Evolutionary conservation across 1,140 invertebrate genomes (phyloP), one percentile per base, ranked within the genome.

Genomic region (Helicoverpa zea): DNA sequence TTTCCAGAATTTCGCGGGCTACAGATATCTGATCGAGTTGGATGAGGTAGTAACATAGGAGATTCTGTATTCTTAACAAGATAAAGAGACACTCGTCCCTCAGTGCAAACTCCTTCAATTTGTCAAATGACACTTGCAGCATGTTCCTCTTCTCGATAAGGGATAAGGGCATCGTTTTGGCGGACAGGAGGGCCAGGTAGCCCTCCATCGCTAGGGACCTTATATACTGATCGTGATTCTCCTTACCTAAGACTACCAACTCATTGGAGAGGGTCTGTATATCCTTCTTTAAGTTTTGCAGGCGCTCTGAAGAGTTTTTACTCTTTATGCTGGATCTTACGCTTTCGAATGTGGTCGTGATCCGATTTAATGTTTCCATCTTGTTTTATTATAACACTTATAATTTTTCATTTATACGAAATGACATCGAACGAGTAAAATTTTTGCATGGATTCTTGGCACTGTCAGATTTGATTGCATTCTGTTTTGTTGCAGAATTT

Each of bases 41-140:
- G n/a, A 94, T 92, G 1, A 94, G 74, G 75, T 92, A 93, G 74
- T 92, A 94, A 73, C 93, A 93, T 13, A 94, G 81, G n/a, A 94
- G 87, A 80, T 94, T 94, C 79, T 94, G 93, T n/a, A 94, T 89
- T 89, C 91, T 91, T 11, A 94, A 83, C 35, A 90, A 84, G 75
- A 94, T 91, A 61, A 93, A 94, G 7, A 94, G 84, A 47, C 91
- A 93, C 79, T 93, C 92, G 18, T 89, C 87, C 54, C 88, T 78
- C 7, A 91, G 80, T 14, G 87, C 87, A 66, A 83, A 84, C 11
- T 86, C 88, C 59, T 92, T 94, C 0, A 94, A 72, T 84, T 94
- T 93, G 4, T 93, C 89, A 63, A 86, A 93, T 13, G 86, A 85
- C 29, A 68, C 58, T 43, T 88, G 87, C 0, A 94, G 86, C 13